These are phyloP conservation scores for Muscina levida DNA, from an alignment of 2,888 invertebrate species.

Conservation along the genomic window DNA sequence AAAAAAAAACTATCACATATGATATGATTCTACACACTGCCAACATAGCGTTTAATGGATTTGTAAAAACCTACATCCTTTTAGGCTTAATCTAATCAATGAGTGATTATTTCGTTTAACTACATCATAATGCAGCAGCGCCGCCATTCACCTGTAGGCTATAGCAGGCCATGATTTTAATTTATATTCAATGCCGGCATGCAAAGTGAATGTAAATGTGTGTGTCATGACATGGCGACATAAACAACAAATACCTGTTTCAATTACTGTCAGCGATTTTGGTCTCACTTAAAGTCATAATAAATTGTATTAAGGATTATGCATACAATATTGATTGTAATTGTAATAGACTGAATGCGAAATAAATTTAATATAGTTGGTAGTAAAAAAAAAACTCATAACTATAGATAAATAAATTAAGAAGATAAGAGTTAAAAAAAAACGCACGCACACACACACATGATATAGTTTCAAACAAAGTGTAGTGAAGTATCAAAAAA, in stretches of 20 bases:
- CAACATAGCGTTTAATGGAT: too few species aligned
- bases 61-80: too few species aligned
- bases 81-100: too few species aligned
- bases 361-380: background rate
- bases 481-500: slow-evolving; percentile 47
- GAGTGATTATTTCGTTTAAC: too few species aligned
- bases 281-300: background rate
- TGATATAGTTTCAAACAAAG: background rate
- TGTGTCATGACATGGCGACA: too few species aligned
- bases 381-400: background rate
- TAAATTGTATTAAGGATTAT: background rate
- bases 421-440: background rate
- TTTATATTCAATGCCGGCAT: background rate
- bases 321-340: background rate
- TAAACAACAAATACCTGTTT: background rate
- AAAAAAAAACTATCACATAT: too few species aligned
- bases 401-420: background rate
- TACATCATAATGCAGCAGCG: too few species aligned
- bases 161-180: too few species aligned
- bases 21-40: too few species aligned
- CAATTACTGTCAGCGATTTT: background rate
- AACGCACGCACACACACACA: too few species aligned
- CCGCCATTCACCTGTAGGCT: too few species aligned
- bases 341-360: background rate
- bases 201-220: background rate